phyloP scores from a whole-genome alignment of 2,888 invertebrate species.

The Barypeithes pellucidus region DNA sequence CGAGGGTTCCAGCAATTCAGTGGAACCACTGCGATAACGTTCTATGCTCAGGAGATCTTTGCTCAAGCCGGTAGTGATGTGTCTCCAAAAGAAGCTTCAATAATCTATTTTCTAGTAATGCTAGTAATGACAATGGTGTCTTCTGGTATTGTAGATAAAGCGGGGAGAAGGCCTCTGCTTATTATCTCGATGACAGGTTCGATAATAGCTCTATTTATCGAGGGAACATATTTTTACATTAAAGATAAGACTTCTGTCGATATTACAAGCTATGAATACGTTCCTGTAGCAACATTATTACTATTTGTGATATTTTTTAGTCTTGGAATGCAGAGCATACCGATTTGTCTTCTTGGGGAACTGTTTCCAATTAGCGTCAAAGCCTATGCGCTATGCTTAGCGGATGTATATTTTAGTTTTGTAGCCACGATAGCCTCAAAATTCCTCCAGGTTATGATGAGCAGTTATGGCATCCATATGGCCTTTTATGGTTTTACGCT shows the following conservation, averaged over 20 bases:
- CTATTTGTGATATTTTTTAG: conserved; percentile 72
- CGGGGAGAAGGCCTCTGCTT: conserved; percentile 73
- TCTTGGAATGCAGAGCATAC: conserved; percentile 72
- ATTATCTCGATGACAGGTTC: conserved; percentile 72
- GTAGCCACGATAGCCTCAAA: conserved; percentile 71
- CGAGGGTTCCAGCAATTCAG: conserved; percentile 71
- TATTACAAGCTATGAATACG: conserved; percentile 65
- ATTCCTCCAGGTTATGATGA: conserved; percentile 72
- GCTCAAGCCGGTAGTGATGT: conserved; percentile 68
- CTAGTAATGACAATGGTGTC: conserved; percentile 74
- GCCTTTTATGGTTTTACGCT: conserved; percentile 78
- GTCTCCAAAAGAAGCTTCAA: conserved; percentile 66
- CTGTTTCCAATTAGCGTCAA: conserved; percentile 74
- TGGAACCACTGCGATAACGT: conserved; percentile 77
- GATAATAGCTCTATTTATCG: conserved; percentile 68
- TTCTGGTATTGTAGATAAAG: conserved; percentile 74
- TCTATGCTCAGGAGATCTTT: conserved; percentile 75
- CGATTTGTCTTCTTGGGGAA: conserved; percentile 73
- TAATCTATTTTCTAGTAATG: conserved; percentile 72
- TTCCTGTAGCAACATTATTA: conserved; percentile 72
- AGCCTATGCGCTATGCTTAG: conserved; percentile 74
- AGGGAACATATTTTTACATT: conserved; percentile 71
- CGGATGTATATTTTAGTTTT: conserved; percentile 72
- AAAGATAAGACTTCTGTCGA: conserved; percentile 66
- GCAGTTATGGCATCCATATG: conserved; percentile 76